Base-by-base conservation (phyloP, 2,888 invertebrate genomes). In the Tenthredo scrophulariae region DNA sequence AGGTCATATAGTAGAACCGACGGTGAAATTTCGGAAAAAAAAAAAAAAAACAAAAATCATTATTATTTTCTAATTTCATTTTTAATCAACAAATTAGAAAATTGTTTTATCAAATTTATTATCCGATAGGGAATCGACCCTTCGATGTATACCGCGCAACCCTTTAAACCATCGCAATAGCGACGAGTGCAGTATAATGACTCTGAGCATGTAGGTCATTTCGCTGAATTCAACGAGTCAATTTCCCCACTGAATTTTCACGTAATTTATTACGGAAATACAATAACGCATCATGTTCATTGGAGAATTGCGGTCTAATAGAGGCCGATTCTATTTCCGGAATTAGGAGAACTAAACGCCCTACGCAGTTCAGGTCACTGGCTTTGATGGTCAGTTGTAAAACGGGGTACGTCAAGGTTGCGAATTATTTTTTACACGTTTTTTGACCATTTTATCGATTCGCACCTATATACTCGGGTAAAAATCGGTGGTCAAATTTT, bases 241-340 rank as follows among this genome's bases (percentile, higher is more conserved):
- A 54, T 77, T 43, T 77, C 77, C 10, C 58, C 58, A 7, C 0
- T 62, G 37, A 22, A 79, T 79, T 79, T 33, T 72, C 43, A 18
- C 18, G 9, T 46, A 50, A 83, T 29, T 83, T 67, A 15, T 70
- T 6, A n/a, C 83, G 67, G 83, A 67, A 83, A 83, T 46, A 67
- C 67, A 33, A 83, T 67, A 22, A 67, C 83, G 46, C 46, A 4
- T 29, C 13, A 15, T 7, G 67, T 33, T 33, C n/a, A 83, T 67
- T 37, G n/a, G 67, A 29, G 83, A 83, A 67, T 83, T 67, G 83
- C 46, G 83, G 83, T 83, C 50, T 83, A 83, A 83, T 18, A 0
- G 50, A 83, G 67, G 83, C 26, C 67, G 22, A 83, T 67, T 46
- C 13, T 43, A 67, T 83, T 67, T 83, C 65, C 83, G 67, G 26